These are phyloP conservation scores for Ellobius talpinus DNA, from an alignment of 2,113 vertebrate genomes.

Conservation along the genomic window DNA sequence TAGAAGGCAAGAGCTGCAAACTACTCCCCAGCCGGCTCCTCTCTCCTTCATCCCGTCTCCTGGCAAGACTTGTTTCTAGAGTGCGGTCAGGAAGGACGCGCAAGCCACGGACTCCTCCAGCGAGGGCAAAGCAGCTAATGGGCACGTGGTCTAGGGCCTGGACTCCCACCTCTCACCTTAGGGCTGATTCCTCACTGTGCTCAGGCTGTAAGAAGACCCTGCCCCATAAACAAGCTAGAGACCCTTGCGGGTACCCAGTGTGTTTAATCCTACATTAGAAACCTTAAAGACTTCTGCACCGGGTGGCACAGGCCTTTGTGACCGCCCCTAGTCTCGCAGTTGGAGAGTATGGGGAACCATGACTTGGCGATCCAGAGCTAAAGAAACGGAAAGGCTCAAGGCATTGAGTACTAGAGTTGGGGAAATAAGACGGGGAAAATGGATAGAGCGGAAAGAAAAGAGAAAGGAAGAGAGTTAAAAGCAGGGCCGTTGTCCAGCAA, in stretches of 20 bases:
- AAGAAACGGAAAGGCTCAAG: neutral
- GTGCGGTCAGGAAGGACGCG: neutral
- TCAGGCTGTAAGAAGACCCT: neutral
- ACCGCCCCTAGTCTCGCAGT: neutral
- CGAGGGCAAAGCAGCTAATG: accelerated
- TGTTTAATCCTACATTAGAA: neutral
- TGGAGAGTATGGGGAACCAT: neutral
- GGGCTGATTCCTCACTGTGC: neutral
- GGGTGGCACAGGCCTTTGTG: neutral
- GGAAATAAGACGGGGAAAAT: neutral
- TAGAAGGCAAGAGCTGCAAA: neutral
- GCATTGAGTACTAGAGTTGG: neutral
- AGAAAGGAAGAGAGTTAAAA: neutral
- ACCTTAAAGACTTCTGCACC: neutral
- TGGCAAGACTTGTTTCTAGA: neutral
- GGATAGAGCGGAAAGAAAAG: neutral
- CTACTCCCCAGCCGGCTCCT: accelerated
- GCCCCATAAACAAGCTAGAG: neutral
- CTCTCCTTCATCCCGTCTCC: neutral
- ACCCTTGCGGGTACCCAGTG: neutral
- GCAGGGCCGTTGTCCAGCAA: neutral
- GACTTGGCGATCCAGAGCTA: neutral
- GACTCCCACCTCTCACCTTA: neutral
- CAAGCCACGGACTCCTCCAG: neutral
- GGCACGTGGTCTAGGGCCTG: too few relatives aligned